phyloP scores from a whole-genome alignment of 2,797 vertebrate species.

The Neostethus bicornis region DNA sequence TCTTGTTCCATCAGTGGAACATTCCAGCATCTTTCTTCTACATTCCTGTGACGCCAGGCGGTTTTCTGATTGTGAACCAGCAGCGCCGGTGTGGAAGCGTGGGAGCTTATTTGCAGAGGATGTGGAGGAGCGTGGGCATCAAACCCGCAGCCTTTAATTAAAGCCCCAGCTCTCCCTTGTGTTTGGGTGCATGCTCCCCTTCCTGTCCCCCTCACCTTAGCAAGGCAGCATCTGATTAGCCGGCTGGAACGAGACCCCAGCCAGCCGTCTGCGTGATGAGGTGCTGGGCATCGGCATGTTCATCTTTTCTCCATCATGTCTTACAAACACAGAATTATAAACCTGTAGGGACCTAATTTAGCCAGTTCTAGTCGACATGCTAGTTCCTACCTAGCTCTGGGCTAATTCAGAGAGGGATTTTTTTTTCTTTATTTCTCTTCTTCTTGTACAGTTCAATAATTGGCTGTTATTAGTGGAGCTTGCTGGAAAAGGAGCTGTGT shows the following conservation, averaged over 20 bases:
- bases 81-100: constrained; percentile 17
- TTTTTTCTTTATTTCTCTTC: constrained; percentile 37
- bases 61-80: too few relatives aligned
- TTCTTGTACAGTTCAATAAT: constrained; percentile 65
- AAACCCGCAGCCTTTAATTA: constrained; percentile 73
- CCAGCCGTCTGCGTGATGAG: constrained; percentile 42
- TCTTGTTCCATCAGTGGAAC: too few relatives aligned
- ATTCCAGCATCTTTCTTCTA: too few relatives aligned
- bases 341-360: constrained; percentile 60
- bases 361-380: constrained; percentile 38
- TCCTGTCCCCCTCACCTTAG: constrained; percentile 46
- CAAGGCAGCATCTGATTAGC: constrained; percentile 63
- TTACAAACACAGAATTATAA: constrained; percentile 44
- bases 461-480: constrained; percentile 71
- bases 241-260: constrained; percentile 70
- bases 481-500: constrained; percentile 56
- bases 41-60: too few relatives aligned
- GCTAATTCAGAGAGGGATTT: constrained; percentile 33
- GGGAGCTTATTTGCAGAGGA: constrained; percentile 51
- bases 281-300: constrained; percentile 46
- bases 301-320: constrained; percentile 46
- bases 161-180: constrained; percentile 63
- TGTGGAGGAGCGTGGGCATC: constrained; percentile 66
- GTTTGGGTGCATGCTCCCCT: constrained; percentile 73
- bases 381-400: constrained; percentile 42